Evolutionary conservation across 1,140 invertebrate genomes (phyloP), one percentile per base, ranked within the genome.

Genomic region (Habropoda laboriosa): DNA sequence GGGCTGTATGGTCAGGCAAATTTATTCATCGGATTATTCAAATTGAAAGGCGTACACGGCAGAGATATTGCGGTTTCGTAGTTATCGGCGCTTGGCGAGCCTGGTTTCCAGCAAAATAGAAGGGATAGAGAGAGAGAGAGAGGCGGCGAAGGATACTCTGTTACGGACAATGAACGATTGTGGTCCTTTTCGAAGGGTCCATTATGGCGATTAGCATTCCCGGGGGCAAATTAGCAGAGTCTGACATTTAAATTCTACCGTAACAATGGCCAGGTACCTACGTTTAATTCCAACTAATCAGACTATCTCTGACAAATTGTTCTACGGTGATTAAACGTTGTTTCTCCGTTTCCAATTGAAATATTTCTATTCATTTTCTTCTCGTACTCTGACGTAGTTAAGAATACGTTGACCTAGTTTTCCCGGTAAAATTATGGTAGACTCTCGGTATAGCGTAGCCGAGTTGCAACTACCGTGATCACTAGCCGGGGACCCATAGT

Each of bases 11-110:
- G 5, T 35, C 53, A 53, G 53, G 74, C 24, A 60, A 77, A 77
- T 77, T 77, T 77, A 77, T 77, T 77, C 75, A 70, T 77, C 75
- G 75, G 75, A 77, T 77, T 77, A 77, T 77, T 77, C 75, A 77
- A 77, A 77, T 77, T 70, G 75, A 77, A 77, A 77, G 75, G 64
- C 66, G 75, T 77, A 70, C 53, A 57, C 42, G 42, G 45, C 32
- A 49, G 66, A 70, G 64, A 60, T 70, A 70, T 77, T 70, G 57
- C 66, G 75, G 66, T 77, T 77, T 49, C 53, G 75, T 38, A 60
- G 75, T 77, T 77, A 70, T 70, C 75, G 32, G 75, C n/a, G 49
- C 13, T 3, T 16, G 49, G 49, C 40, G 51, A 27, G 18, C n/a
- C 32, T 42, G 38, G 40, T 32, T 32, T 24, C 32, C 40, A 60